Conservation (phyloP, 2,797 vertebrate genomes). For the Gadopsis bispinosus region DNA sequence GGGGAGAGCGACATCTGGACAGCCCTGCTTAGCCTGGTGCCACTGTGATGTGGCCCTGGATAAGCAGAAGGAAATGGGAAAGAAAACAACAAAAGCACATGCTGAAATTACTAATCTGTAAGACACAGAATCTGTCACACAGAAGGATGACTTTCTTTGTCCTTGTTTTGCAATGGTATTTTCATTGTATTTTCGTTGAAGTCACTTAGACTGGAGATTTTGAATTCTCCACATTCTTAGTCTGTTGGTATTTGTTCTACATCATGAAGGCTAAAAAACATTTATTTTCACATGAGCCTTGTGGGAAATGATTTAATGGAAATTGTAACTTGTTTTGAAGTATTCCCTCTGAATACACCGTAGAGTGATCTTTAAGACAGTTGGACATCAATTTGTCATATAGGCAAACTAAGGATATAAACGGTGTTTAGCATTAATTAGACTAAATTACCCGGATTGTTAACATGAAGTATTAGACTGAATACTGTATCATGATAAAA, state of each 20-base stretch:
- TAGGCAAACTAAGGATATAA: not conserved
- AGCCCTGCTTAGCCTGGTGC: too few relatives aligned
- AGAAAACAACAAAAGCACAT: too few relatives aligned
- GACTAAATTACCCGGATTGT: not conserved
- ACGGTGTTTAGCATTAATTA: conserved; percentile 6
- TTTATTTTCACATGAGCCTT: not conserved
- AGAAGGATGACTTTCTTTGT: not conserved
- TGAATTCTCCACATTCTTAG: conserved; percentile 16
- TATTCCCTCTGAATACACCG: not conserved
- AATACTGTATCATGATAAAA: not conserved
- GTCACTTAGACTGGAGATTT: not conserved
- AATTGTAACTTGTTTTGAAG: not conserved
- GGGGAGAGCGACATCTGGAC: too few relatives aligned
- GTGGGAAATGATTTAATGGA: conserved; percentile 2
- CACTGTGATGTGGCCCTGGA: too few relatives aligned
- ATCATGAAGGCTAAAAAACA: not conserved
- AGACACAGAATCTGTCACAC: not conserved
- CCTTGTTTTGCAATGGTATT: not conserved
- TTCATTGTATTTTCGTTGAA: not conserved
- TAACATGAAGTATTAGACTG: not conserved
- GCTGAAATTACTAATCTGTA: not conserved
- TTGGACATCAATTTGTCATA: not conserved
- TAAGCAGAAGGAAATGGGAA: too few relatives aligned
- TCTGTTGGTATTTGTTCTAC: conserved; percentile 10
- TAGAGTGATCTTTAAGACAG: conserved; percentile 1